These are phyloP conservation scores for Cyprinodon diabolis DNA, from an alignment of 2,797 vertebrate genomes.

Conservation along the genomic window DNA sequence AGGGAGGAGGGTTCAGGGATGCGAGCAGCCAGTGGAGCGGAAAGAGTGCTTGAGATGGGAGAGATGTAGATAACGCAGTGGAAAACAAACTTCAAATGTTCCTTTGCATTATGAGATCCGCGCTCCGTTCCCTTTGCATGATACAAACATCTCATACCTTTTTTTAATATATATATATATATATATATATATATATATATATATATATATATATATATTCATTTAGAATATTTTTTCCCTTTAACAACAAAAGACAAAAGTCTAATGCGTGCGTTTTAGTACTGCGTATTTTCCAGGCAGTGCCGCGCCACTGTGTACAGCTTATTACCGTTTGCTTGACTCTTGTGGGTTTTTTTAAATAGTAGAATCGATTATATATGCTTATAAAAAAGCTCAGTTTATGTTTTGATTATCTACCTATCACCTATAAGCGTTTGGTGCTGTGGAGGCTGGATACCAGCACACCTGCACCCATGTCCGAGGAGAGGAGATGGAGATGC, in stretches of 20 bases:
- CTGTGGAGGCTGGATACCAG: slow-evolving; percentile 65
- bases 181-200: slow-evolving; percentile 22
- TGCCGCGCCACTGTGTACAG: slow-evolving; percentile 74
- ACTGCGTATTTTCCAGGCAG: slow-evolving; percentile 83
- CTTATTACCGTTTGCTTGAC: slow-evolving; percentile 31
- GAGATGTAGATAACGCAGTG: slow-evolving; percentile 79
- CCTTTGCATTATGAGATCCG: slow-evolving; percentile 48
- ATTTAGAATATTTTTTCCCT: slow-evolving; percentile 36
- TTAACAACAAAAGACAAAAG: slow-evolving; percentile 40
- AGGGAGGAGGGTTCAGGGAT: slow-evolving; percentile 55
- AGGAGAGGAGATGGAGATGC: slow-evolving; percentile 33
- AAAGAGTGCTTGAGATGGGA: slow-evolving; percentile 80
- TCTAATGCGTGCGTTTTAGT: slow-evolving; percentile 82
- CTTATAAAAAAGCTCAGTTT: background rate
- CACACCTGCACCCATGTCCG: slow-evolving; percentile 74
- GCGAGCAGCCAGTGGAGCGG: slow-evolving; percentile 76
- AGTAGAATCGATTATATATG: background rate
- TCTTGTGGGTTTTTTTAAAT: slow-evolving; percentile 25
- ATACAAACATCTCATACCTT: slow-evolving; percentile 10
- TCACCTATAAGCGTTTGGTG: slow-evolving; percentile 48
- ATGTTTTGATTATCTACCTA: slow-evolving; percentile 11
- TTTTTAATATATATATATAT: slow-evolving; percentile 24
- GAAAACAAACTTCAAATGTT: slow-evolving; percentile 79
- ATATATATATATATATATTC: slow-evolving; percentile 14
- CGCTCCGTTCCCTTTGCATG: slow-evolving; percentile 43